A percentile compares a stretch with the other conserved stretches of the same genome.
These are phyloP conservation scores for Phalacrocorax brasilianus DNA, from an alignment of 2,113 vertebrate genomes.

Conservation along the genomic window DNA sequence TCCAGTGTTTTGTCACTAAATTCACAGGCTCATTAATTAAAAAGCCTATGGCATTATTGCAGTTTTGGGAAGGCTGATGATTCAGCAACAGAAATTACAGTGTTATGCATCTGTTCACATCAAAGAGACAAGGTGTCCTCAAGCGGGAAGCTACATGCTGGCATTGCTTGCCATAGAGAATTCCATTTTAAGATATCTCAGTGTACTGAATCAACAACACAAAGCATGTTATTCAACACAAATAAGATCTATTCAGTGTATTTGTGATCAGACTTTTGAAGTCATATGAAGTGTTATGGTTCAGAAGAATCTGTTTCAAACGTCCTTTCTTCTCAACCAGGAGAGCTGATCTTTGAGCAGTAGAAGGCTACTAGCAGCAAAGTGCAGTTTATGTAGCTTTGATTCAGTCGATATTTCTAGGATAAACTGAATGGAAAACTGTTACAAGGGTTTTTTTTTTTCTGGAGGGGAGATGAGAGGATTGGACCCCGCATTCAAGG, in stretches of 20 bases:
- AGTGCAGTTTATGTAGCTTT: background rate
- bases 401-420: constrained; percentile 16
- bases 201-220: background rate
- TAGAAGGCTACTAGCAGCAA: background rate
- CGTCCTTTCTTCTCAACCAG: background rate
- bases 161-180: background rate
- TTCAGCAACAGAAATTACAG: background rate
- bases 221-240: background rate
- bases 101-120: background rate
- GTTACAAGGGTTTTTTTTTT: background rate
- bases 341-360: background rate
- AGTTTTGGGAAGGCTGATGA: background rate
- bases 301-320: background rate
- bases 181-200: background rate
- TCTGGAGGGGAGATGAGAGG: background rate
- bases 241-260: background rate
- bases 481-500: background rate
- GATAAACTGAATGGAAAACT: constrained; percentile 39
- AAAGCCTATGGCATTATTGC: background rate
- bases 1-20: background rate
- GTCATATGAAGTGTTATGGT: background rate
- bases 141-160: background rate
- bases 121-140: background rate
- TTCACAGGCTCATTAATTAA: constrained; percentile 3
- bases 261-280: background rate